A percentile compares a stretch with the other conserved stretches of the same genome.
These are phyloP conservation scores for Plecturocebus donacophilus DNA, from an alignment of 2,113 vertebrate species.

Conservation along the genomic window DNA sequence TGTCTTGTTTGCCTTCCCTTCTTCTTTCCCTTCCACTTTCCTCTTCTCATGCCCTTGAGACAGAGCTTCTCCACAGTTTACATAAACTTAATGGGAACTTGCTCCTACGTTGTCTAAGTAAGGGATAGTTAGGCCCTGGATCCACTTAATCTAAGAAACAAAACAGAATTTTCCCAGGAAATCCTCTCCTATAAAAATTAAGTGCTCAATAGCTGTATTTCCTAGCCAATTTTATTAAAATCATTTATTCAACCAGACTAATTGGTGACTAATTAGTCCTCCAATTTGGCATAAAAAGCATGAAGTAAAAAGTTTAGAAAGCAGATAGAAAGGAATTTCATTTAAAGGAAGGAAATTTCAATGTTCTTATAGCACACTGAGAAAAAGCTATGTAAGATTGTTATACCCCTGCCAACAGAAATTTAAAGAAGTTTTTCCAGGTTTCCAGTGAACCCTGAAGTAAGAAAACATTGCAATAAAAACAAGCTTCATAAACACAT, in stretches of 20 bases:
- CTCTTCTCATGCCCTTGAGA: conserved; percentile 16
- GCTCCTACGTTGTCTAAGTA: neutral
- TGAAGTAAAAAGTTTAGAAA: neutral
- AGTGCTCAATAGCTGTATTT: neutral
- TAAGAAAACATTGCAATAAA: neutral
- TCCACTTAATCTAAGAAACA: neutral
- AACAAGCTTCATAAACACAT: conserved; percentile 30
- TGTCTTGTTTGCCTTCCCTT: neutral
- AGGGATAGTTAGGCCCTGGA: neutral
- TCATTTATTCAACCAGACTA: neutral
- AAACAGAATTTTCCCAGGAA: conserved; percentile 3
- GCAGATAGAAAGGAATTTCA: neutral
- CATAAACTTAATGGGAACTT: neutral
- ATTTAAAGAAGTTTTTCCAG: neutral
- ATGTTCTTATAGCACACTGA: neutral
- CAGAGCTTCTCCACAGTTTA: neutral
- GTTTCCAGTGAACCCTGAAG: neutral
- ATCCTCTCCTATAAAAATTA: neutral
- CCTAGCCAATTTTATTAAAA: neutral
- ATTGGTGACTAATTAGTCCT: neutral
- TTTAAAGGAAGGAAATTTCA: neutral
- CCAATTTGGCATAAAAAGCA: neutral
- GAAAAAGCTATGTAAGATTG: neutral
- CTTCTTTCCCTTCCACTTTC: neutral
- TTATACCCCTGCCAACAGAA: neutral